These are phyloP conservation scores for Isaurus tuberculatus DNA, from an alignment of 92 coral and sea anemone species.

Conservation along the genomic window DNA sequence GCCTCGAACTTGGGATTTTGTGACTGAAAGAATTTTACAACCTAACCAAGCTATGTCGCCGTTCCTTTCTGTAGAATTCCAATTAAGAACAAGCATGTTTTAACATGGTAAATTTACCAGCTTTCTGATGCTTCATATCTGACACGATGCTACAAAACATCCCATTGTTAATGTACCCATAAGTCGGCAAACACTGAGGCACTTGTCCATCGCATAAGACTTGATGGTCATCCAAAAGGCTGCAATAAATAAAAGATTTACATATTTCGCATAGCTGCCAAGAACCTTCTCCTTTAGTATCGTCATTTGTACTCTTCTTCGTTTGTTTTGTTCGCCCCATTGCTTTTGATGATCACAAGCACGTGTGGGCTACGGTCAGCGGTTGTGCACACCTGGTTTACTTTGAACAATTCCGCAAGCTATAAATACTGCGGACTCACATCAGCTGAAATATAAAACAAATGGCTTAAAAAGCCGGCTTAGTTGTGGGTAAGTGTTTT, in stretches of 20 bases:
- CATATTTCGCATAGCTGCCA: constrained; percentile 83
- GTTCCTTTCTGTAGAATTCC: too few species aligned
- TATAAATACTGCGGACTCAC: not conserved
- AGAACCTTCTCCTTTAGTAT: constrained; percentile 62
- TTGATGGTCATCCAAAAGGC: constrained; percentile 64
- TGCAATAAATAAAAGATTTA: constrained; percentile 53
- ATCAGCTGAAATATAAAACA: not conserved
- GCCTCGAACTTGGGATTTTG: too few species aligned
- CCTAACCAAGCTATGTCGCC: too few species aligned
- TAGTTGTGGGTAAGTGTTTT: too few species aligned
- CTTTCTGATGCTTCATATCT: constrained; percentile 52
- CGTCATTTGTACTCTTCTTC: constrained; percentile 42
- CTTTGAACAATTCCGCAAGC: constrained; percentile 8
- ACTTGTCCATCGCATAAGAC: constrained; percentile 57
- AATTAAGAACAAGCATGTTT: too few species aligned
- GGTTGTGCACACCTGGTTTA: constrained; percentile 6
- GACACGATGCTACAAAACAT: constrained; percentile 62
- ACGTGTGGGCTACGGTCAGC: constrained; percentile 13
- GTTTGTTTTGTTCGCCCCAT: not conserved
- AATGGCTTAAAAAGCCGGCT: not conserved
- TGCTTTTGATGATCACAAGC: not conserved
- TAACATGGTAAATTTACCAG: constrained; percentile 33
- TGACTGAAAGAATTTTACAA: too few species aligned
- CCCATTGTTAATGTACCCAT: constrained; percentile 70
- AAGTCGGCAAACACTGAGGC: constrained; percentile 18